A percentile compares a stretch with the other conserved stretches of the same genome.
Conservation (phyloP, 2,113 vertebrate genomes). For the Amia ocellicauda region DNA sequence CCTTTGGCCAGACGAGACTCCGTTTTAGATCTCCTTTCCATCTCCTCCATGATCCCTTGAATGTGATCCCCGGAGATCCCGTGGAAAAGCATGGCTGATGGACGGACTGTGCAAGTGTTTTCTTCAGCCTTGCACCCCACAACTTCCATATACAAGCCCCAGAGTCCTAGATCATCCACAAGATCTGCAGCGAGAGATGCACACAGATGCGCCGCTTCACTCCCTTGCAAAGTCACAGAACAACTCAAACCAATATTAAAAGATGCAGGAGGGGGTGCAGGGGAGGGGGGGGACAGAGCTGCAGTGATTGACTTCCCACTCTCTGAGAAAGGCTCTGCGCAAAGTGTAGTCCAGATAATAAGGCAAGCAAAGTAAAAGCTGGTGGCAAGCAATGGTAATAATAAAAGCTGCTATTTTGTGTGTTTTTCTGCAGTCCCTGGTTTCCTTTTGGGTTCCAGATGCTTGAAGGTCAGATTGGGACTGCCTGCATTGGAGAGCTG, state of each 20-base stretch:
- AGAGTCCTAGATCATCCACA: constrained; percentile 80
- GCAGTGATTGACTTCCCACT: constrained; percentile 34
- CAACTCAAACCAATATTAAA: constrained; percentile 33
- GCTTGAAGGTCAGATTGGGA: constrained; percentile 91
- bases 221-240: constrained; percentile 41
- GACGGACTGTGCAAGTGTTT: constrained; percentile 94
- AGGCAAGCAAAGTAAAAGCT: constrained; percentile 45
- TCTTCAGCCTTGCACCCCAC: constrained; percentile 95
- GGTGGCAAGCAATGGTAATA: constrained; percentile 19
- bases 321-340: constrained; percentile 42
- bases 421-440: constrained; percentile 60
- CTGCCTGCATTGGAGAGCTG: constrained; percentile 83
- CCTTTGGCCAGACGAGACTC: constrained; percentile 93
- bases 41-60: constrained; percentile 99
- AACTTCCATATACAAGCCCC: constrained; percentile 96
- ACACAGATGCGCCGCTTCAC: constrained; percentile 39
- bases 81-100: constrained; percentile 99
- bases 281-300: constrained; percentile 43
- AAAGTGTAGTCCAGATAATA: constrained; percentile 66
- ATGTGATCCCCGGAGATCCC: constrained; percentile 99
- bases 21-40: constrained; percentile 93
- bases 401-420: constrained; percentile 35
- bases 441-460: constrained; percentile 79
- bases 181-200: constrained; percentile 54
- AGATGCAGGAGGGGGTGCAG: constrained; percentile 27